These are phyloP conservation scores for Butorides virescens DNA, from an alignment of 2,113 vertebrate species.

Conservation along the genomic window DNA sequence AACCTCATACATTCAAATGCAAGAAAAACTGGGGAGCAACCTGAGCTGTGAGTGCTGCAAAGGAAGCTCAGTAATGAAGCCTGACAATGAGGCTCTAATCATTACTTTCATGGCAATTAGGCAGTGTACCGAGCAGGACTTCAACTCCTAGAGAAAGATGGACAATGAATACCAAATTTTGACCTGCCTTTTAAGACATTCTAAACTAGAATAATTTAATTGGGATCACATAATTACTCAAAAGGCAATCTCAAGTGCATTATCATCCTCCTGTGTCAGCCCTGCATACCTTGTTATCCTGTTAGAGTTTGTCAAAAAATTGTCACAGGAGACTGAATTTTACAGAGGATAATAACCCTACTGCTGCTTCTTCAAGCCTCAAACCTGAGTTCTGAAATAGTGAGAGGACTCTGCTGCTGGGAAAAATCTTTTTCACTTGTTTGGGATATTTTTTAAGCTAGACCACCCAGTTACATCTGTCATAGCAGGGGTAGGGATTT, in stretches of 20 bases:
- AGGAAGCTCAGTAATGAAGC: slow-evolving; percentile 19
- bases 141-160: slow-evolving; percentile 38
- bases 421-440: background rate
- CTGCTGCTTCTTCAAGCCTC: slow-evolving; percentile 42
- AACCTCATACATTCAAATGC: background rate
- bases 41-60: background rate
- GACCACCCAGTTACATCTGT: slow-evolving; percentile 19
- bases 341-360: slow-evolving; percentile 67
- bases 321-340: slow-evolving; percentile 63
- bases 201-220: slow-evolving; percentile 63
- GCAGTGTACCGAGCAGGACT: slow-evolving; percentile 3
- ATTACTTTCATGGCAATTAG: slow-evolving; percentile 55
- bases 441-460: background rate
- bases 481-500: background rate
- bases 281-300: slow-evolving; percentile 68
- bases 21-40: background rate
- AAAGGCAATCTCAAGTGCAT: slow-evolving; percentile 58
- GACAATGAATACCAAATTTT: slow-evolving; percentile 63
- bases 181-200: slow-evolving; percentile 57
- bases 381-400: slow-evolving; percentile 55
- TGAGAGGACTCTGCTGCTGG: slow-evolving; percentile 31
- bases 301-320: slow-evolving; percentile 72
- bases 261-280: slow-evolving; percentile 59
- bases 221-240: slow-evolving; percentile 72
- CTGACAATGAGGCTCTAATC: slow-evolving; percentile 24